Conservation (phyloP, 1,140 invertebrate species). For the Camponotus pennsylvanicus region DNA sequence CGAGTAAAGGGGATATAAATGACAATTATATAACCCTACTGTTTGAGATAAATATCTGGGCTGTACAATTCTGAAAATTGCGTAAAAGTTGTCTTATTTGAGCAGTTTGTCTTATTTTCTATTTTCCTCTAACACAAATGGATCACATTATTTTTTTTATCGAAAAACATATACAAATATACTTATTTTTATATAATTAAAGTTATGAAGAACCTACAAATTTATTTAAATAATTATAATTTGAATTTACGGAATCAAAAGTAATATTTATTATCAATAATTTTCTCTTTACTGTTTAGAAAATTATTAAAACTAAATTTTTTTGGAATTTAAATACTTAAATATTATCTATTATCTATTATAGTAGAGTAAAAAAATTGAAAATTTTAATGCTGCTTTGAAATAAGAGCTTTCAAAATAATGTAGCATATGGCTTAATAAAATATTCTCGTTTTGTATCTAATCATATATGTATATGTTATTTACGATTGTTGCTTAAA, state of each 20-base stretch:
- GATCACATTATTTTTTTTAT: not conserved
- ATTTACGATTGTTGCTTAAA: not conserved
- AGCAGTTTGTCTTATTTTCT: not conserved
- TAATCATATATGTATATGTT: not conserved
- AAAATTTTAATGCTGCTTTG: not conserved
- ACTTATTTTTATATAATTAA: not conserved
- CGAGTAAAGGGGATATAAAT: constrained; percentile 25
- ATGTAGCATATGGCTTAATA: not conserved
- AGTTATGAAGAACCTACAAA: not conserved
- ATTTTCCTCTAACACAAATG: constrained; percentile 11
- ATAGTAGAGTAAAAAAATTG: not conserved
- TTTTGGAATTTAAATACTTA: not conserved
- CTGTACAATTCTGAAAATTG: constrained; percentile 7
- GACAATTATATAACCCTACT: constrained; percentile 17
- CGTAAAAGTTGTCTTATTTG: constrained; percentile 10
- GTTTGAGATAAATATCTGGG: constrained; percentile 29
- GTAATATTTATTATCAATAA: not conserved
- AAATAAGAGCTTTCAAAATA: not conserved
- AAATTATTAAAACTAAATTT: not conserved
- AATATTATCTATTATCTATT: not conserved
- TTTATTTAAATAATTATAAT: not conserved
- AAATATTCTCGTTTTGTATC: not conserved
- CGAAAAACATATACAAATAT: not conserved
- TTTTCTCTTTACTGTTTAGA: not conserved
- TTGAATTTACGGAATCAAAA: no score